Evolutionary conservation across 2,888 invertebrate genomes (phyloP).

Genomic region (Agonopterix alstromeriana): DNA sequence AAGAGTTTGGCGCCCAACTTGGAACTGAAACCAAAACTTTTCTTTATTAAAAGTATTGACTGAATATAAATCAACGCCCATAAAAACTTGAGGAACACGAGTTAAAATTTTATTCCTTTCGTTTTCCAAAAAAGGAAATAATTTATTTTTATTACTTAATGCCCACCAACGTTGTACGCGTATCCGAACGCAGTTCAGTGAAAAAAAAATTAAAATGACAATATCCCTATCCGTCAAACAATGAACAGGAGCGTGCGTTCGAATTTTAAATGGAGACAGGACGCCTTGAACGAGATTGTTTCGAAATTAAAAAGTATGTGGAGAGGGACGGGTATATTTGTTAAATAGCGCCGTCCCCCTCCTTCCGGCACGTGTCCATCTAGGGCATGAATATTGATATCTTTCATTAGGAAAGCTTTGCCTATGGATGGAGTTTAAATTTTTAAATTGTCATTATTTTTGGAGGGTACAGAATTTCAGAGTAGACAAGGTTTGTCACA

Average conservation of each 20-base stretch:
- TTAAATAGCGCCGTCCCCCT: slow-evolving; percentile 19
- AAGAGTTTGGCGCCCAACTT: no score
- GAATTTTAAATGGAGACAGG: slow-evolving; percentile 34
- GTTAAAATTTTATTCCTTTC: no score
- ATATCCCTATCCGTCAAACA: slow-evolving; percentile 33
- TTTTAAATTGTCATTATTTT: no score
- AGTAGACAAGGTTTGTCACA: no score
- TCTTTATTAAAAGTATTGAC: no score
- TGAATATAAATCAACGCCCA: no score
- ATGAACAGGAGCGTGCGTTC: slow-evolving; percentile 32
- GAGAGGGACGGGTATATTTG: slow-evolving; percentile 20
- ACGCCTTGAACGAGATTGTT: slow-evolving; percentile 32
- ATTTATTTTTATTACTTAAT: slow-evolving; percentile 9
- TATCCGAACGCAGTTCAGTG: slow-evolving; percentile 5
- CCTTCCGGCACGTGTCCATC: slow-evolving; percentile 40
- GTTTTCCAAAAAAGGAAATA: not conserved
- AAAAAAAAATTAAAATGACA: slow-evolving; percentile 31
- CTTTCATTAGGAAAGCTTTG: slow-evolving; percentile 24
- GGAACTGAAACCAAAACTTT: no score
- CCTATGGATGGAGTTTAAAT: no score
- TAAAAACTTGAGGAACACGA: no score
- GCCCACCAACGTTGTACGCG: slow-evolving; percentile 26
- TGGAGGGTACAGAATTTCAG: no score
- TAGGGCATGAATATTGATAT: slow-evolving; percentile 48
- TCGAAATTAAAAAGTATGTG: slow-evolving; percentile 33